phyloP scores from a whole-genome alignment of 2,113 vertebrate species.

The Pelvicachromis taeniatus region DNA sequence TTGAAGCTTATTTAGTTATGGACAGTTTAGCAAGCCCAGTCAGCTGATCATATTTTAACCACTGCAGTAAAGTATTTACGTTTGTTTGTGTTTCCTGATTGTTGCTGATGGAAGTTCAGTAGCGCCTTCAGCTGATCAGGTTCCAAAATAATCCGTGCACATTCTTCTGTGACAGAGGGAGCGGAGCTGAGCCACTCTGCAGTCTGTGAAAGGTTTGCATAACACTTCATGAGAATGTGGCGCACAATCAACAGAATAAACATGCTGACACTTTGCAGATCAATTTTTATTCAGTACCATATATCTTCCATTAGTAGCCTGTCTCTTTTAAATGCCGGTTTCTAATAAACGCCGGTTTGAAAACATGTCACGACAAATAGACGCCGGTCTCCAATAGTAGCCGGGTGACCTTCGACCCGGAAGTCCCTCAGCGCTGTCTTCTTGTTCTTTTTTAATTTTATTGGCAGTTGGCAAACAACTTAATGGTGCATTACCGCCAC shows the following conservation, averaged over 20 bases:
- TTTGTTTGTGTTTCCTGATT: background rate
- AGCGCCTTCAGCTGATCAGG: conserved; percentile 4
- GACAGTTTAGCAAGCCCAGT: background rate
- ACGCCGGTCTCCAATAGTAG: too few relatives aligned
- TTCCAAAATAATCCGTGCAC: conserved; percentile 2
- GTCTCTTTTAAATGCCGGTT: too few relatives aligned
- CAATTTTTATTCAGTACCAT: background rate
- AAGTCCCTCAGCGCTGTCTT: too few relatives aligned
- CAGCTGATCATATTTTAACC: background rate
- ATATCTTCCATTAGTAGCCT: too few relatives aligned
- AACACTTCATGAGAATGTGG: background rate
- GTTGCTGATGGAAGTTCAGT: conserved; percentile 5
- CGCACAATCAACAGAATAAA: background rate
- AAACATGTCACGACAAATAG: too few relatives aligned
- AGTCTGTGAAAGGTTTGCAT: background rate
- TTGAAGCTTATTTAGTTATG: background rate
- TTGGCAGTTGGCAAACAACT: too few relatives aligned
- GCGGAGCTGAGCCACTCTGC: conserved; percentile 8
- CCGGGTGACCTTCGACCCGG: too few relatives aligned
- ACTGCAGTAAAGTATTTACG: background rate
- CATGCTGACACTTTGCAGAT: background rate
- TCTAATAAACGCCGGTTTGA: too few relatives aligned
- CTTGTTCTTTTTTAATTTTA: too few relatives aligned
- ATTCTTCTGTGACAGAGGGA: conserved; percentile 5
- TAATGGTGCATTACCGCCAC: too few relatives aligned